Percentiles rank a stretch among this genome's conserved stretches.
These are phyloP conservation scores for Callipepla squamata DNA, from an alignment of 2,113 vertebrate species.

Conservation along the genomic window DNA sequence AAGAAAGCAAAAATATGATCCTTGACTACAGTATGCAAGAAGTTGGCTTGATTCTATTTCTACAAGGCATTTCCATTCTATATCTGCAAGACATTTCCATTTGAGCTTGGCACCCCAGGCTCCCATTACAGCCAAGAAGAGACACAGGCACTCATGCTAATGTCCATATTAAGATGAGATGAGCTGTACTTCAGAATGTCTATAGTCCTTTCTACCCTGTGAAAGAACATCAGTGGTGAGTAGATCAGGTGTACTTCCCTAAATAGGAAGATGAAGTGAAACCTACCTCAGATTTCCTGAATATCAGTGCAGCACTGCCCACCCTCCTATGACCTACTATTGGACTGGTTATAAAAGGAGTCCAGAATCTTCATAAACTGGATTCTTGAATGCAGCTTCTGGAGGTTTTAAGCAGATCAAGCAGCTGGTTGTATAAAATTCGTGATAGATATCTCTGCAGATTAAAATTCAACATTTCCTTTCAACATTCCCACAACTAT, in stretches of 20 bases:
- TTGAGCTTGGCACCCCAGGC: conserved; percentile 5
- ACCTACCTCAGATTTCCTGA: neutral
- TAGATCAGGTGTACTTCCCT: neutral
- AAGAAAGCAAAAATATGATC: conserved; percentile 4
- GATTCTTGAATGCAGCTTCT: neutral
- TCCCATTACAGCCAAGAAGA: conserved; percentile 30
- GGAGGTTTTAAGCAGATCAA: neutral
- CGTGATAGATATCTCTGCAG: neutral
- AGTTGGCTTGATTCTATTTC: neutral
- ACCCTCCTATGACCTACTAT: neutral
- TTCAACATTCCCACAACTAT: neutral
- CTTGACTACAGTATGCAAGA: neutral
- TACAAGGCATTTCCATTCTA: neutral
- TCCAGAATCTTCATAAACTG: neutral
- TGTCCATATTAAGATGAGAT: conserved; percentile 8
- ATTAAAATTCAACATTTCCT: neutral
- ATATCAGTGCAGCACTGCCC: neutral
- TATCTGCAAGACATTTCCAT: neutral
- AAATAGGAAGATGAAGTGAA: neutral
- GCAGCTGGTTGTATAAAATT: neutral
- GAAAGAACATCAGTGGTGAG: conserved; percentile 16
- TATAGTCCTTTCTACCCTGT: conserved; percentile 21
- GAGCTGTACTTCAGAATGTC: conserved; percentile 25
- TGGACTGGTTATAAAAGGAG: neutral
- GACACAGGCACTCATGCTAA: conserved; percentile 18